These are phyloP conservation scores for Drosophila yakuba DNA, from an alignment of 1,140 invertebrate species.

Conservation along the genomic window DNA sequence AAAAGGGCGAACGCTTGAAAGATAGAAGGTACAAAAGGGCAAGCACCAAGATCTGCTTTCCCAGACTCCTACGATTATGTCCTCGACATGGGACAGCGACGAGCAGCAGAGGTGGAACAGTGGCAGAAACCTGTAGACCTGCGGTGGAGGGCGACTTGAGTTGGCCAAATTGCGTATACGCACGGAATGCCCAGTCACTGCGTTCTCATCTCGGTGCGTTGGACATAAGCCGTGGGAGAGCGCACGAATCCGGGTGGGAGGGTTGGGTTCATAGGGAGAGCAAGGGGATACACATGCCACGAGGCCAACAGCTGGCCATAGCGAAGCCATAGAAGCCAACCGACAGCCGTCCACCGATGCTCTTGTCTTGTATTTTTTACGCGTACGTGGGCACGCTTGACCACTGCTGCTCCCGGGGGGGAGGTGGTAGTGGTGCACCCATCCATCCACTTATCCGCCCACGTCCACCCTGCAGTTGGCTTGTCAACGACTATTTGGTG, in stretches of 20 bases:
- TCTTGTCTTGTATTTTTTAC: slow-evolving; percentile 58
- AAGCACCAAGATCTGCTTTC: too few relatives aligned
- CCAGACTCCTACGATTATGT: too few relatives aligned
- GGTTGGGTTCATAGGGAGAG: slow-evolving; percentile 31
- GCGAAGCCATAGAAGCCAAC: slow-evolving; percentile 54
- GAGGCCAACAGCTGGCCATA: slow-evolving; percentile 6
- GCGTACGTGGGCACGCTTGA: slow-evolving; percentile 70
- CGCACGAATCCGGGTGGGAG: slow-evolving; percentile 19
- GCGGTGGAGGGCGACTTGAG: slow-evolving; percentile 29
- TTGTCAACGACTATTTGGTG: slow-evolving; percentile 75
- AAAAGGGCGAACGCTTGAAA: too few relatives aligned
- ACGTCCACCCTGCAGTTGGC: slow-evolving; percentile 21
- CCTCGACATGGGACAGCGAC: too few relatives aligned
- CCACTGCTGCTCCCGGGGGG: slow-evolving; percentile 12
- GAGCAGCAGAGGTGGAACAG: too few relatives aligned
- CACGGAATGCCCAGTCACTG: slow-evolving; percentile 23
- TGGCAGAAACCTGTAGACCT: too few relatives aligned
- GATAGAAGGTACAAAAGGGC: too few relatives aligned
- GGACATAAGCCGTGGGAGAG: slow-evolving; percentile 48
- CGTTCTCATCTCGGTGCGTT: slow-evolving; percentile 11
- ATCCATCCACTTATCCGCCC: not conserved
- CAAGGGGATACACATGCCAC: slow-evolving; percentile 45
- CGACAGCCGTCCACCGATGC: slow-evolving; percentile 27
- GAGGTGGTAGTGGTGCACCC: slow-evolving; percentile 5
- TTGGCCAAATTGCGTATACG: slow-evolving; percentile 70